Conservation (phyloP, 2,888 invertebrate species). For the Tanypteryx hageni region DNA sequence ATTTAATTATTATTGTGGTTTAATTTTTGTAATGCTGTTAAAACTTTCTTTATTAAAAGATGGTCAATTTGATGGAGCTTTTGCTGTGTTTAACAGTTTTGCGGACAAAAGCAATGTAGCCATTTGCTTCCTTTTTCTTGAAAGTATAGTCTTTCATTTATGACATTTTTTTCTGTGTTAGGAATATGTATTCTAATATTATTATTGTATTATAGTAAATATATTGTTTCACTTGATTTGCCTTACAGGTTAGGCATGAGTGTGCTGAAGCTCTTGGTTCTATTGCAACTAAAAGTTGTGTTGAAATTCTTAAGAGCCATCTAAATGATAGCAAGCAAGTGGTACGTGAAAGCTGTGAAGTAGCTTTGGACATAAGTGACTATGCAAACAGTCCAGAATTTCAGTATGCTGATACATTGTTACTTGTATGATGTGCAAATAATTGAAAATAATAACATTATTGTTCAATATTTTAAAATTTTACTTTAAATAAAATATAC, state of each 20-base stretch:
- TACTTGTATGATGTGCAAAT: background rate
- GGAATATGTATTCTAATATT: background rate
- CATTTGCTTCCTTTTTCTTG: too few relatives aligned
- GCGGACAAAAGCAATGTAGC: too few relatives aligned
- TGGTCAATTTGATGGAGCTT: too few relatives aligned
- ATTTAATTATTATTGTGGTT: too few relatives aligned
- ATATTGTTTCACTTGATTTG: background rate
- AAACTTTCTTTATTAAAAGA: too few relatives aligned
- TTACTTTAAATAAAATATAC: too few relatives aligned
- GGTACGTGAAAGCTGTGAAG: constrained; percentile 96
- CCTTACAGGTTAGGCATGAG: constrained; percentile 85
- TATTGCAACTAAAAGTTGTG: constrained; percentile 94
- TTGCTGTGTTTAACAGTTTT: too few relatives aligned
- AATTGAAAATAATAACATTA: too few relatives aligned
- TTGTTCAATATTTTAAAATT: too few relatives aligned
- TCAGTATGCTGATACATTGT: constrained; percentile 85
- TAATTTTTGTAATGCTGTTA: too few relatives aligned
- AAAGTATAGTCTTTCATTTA: too few relatives aligned
- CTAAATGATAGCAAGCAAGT: constrained; percentile 88
- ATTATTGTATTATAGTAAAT: background rate
- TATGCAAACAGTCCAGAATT: constrained; percentile 96
- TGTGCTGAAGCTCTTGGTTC: constrained; percentile 99
- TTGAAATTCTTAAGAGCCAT: constrained; percentile 85
- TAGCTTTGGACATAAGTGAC: constrained; percentile 97
- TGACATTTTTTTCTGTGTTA: too few relatives aligned